These are phyloP conservation scores for Calliopum simillimum DNA, from an alignment of 2,888 invertebrate genomes.

Conservation along the genomic window DNA sequence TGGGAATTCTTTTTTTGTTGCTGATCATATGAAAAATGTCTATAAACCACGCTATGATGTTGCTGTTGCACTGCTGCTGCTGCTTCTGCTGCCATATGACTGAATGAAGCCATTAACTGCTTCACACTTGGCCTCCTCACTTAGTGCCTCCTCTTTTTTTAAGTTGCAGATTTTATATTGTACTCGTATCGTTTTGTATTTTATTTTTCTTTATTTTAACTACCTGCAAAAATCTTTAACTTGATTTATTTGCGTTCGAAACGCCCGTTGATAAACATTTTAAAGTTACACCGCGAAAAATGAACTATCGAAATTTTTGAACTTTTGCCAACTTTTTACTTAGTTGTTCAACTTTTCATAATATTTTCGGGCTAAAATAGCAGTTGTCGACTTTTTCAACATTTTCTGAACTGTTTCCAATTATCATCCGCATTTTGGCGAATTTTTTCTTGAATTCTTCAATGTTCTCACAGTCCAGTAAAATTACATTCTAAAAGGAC, in stretches of 20 bases:
- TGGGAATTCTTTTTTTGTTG: not conserved
- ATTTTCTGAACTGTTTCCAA: too few species aligned
- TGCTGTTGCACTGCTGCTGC: not conserved
- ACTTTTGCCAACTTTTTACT: too few species aligned
- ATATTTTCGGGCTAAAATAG: too few species aligned
- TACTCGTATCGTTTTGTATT: too few species aligned
- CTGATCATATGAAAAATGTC: constrained; percentile 2
- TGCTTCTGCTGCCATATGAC: not conserved
- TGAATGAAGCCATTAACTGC: not conserved
- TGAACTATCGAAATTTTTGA: too few species aligned
- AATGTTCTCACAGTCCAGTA: too few species aligned
- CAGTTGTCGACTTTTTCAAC: too few species aligned
- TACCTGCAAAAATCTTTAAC: not conserved
- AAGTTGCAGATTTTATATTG: not conserved
- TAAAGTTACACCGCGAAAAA: not conserved
- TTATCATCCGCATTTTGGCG: too few species aligned
- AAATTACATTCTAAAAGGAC: too few species aligned
- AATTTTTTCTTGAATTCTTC: too few species aligned
- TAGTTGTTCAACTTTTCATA: too few species aligned
- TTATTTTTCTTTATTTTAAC: too few species aligned
- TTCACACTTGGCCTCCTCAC: not conserved
- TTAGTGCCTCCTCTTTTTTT: not conserved
- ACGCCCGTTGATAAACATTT: constrained; percentile 2
- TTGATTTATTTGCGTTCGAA: constrained; percentile 20
- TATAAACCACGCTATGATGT: not conserved